These are phyloP conservation scores for Drosophila affinis DNA, from an alignment of 2,888 invertebrate genomes.

Conservation along the genomic window DNA sequence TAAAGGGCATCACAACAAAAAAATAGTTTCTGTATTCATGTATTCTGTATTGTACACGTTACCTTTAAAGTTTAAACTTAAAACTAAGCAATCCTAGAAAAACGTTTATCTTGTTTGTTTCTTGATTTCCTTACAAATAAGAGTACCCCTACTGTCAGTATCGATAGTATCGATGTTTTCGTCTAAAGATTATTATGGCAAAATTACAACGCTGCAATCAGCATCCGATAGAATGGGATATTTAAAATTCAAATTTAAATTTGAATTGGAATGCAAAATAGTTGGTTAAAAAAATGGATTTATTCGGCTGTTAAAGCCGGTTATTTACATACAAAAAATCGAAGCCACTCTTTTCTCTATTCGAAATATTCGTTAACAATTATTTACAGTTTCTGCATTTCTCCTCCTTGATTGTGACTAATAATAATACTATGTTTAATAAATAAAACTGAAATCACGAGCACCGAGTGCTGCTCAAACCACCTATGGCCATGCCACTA, in stretches of 20 bases:
- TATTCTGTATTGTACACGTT: no score
- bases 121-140: no score
- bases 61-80: no score
- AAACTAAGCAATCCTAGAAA: no score
- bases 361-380: conserved; percentile 27
- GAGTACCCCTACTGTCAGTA: no score
- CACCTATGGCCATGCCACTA: conserved; percentile 31
- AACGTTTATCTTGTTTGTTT: no score
- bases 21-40: no score
- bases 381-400: conserved; percentile 13
- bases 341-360: conserved; percentile 29
- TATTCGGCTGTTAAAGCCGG: conserved; percentile 28
- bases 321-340: conserved; percentile 33
- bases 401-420: conserved; percentile 6
- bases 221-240: no score
- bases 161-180: no score
- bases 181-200: no score
- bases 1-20: no score
- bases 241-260: background rate
- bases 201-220: no score
- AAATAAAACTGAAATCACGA: conserved; percentile 51
- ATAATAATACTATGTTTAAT: conserved; percentile 44
- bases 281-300: background rate
- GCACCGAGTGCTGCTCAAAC: background rate
- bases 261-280: background rate